A percentile compares a stretch with the other conserved stretches of the same genome.
These are phyloP conservation scores for Lethenteron camtschaticum DNA, from an alignment of 2,113 vertebrate species.

Conservation along the genomic window DNA sequence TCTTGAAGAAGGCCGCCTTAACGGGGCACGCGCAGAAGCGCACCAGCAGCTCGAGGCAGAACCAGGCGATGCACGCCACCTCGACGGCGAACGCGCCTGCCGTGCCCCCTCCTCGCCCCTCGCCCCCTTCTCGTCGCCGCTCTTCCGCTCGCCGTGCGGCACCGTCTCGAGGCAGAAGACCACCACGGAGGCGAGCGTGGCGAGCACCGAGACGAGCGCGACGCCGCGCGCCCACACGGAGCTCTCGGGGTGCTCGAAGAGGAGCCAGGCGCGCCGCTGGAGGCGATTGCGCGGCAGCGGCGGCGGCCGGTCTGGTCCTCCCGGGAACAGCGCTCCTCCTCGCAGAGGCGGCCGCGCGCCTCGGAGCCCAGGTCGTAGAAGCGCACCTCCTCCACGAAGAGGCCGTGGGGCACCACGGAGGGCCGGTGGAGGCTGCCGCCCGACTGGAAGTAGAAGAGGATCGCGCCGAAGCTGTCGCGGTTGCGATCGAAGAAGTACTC, in stretches of 20 bases:
- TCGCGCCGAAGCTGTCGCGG: neutral
- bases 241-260: neutral
- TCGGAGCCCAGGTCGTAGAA: slow-evolving; percentile 3
- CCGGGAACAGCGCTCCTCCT: neutral
- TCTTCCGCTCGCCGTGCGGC: neutral
- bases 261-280: neutral
- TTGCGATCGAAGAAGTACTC: neutral
- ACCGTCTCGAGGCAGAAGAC: slow-evolving; percentile 1
- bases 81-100: neutral
- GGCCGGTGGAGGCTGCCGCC: slow-evolving; percentile 5
- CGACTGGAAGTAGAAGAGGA: slow-evolving; percentile 3
- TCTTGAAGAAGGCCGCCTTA: neutral
- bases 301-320: neutral
- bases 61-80: neutral
- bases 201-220: neutral
- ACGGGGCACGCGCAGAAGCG: neutral
- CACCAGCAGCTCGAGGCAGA: neutral
- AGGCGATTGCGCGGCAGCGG: neutral
- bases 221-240: neutral
- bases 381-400: neutral
- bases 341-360: neutral
- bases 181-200: neutral
- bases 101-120: neutral
- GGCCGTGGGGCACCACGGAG: neutral
- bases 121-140: too few relatives aligned